These are phyloP conservation scores for Meloidogyne floridensis DNA, from an alignment of 1,140 invertebrate genomes.

Conservation along the genomic window DNA sequence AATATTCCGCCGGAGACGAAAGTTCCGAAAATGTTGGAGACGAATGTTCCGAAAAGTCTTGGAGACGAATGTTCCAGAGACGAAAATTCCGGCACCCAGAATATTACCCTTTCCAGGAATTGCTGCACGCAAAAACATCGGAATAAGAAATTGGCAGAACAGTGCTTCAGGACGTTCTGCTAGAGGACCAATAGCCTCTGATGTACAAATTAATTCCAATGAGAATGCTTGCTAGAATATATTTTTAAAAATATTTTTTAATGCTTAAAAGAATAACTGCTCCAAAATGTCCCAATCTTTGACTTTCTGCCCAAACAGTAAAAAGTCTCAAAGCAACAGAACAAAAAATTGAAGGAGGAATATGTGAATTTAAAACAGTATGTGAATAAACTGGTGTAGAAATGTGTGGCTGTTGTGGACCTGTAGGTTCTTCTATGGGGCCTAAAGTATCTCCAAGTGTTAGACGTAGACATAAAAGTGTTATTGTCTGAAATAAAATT, in stretches of 20 bases:
- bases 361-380: constrained; percentile 70
- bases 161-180: constrained; percentile 90
- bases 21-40: too few species aligned
- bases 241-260: constrained; percentile 15
- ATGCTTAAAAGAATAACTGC: neutral
- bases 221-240: constrained; percentile 69
- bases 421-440: constrained; percentile 47
- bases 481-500: constrained; percentile 16
- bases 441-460: constrained; percentile 38
- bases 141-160: constrained; percentile 91
- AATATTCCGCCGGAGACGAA: too few species aligned
- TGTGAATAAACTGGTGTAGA: constrained; percentile 43
- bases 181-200: constrained; percentile 80
- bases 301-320: constrained; percentile 74
- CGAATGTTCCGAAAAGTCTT: too few species aligned
- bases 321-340: constrained; percentile 88
- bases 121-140: constrained; percentile 87
- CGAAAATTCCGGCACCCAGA: too few species aligned
- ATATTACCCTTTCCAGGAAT: constrained; percentile 82
- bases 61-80: too few species aligned
- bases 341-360: constrained; percentile 78
- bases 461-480: constrained; percentile 66
- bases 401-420: constrained; percentile 56
- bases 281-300: constrained; percentile 73
- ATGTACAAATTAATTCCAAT: constrained; percentile 88